Percentiles rank a stretch among this genome's conserved stretches.
Evolutionary conservation across 2,888 invertebrate species (phyloP).

Genomic region (Drosophila setosimentum): DNA sequence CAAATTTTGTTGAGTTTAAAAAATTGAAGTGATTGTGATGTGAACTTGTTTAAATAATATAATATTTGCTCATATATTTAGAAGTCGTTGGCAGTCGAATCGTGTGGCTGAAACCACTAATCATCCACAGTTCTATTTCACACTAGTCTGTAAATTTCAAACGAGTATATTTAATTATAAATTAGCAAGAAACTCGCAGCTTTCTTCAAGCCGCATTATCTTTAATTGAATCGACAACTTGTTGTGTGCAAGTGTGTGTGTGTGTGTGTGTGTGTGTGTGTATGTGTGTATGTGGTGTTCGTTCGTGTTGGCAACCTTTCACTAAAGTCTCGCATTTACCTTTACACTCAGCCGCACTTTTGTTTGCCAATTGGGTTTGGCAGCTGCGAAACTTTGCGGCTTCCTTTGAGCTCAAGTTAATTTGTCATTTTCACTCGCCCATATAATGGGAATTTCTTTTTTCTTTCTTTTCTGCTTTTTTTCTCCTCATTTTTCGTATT

Average conservation of each 20-base stretch:
- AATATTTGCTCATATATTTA: neutral
- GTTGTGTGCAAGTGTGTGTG: slow-evolving; percentile 9
- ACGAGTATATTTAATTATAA: slow-evolving; percentile 34
- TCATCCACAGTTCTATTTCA: slow-evolving; percentile 17
- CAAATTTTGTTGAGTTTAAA: neutral
- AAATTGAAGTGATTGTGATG: neutral
- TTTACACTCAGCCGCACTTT: slow-evolving; percentile 62
- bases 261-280: neutral
- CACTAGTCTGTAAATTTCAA: slow-evolving; percentile 41
- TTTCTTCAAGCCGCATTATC: slow-evolving; percentile 52
- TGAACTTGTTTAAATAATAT: neutral
- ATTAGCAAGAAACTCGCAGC: slow-evolving; percentile 47
- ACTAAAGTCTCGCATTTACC: slow-evolving; percentile 57
- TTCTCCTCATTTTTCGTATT: slow-evolving; percentile 38
- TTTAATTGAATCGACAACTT: slow-evolving; percentile 55
- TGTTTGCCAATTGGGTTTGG: slow-evolving; percentile 67
- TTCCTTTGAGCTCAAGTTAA: slow-evolving; percentile 74
- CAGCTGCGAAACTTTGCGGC: slow-evolving; percentile 63
- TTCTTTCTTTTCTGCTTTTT: neutral
- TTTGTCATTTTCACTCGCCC: slow-evolving; percentile 77
- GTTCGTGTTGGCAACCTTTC: slow-evolving; percentile 51
- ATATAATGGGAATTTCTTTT: slow-evolving; percentile 67
- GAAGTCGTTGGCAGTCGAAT: slow-evolving; percentile 3
- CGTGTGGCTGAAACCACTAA: neutral
- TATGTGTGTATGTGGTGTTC: slow-evolving; percentile 1